These are phyloP conservation scores for Lateolabrax maculatus DNA, from an alignment of 2,797 vertebrate genomes.

Conservation along the genomic window DNA sequence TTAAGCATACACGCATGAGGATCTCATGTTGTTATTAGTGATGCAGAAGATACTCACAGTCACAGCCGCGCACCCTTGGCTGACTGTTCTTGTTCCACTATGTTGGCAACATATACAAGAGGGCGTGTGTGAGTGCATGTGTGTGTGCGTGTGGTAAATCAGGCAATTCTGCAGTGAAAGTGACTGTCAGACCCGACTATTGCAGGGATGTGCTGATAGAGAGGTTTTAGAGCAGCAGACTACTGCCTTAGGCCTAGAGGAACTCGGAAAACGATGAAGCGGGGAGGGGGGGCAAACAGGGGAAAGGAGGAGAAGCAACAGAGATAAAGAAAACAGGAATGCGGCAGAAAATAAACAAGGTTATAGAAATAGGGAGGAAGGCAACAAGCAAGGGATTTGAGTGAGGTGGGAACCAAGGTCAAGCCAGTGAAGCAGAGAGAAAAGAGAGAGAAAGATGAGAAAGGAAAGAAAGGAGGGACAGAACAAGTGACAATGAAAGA, in stretches of 20 bases:
- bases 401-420: conserved; percentile 81
- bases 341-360: conserved; percentile 82
- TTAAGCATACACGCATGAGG: conserved; percentile 48
- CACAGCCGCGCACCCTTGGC: conserved; percentile 27
- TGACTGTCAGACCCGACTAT: conserved; percentile 74
- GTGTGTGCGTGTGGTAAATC: conserved; percentile 59
- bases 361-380: conserved; percentile 67
- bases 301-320: conserved; percentile 74
- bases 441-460: conserved; percentile 44
- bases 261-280: conserved; percentile 43
- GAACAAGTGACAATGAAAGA: conserved; percentile 52
- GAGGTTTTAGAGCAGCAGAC: conserved; percentile 81
- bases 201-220: conserved; percentile 83
- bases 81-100: conserved; percentile 64
- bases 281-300: conserved; percentile 47
- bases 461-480: conserved; percentile 38
- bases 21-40: conserved; percentile 67
- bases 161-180: conserved; percentile 72
- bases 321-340: conserved; percentile 82
- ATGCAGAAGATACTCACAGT: conserved; percentile 57
- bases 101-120: conserved; percentile 52
- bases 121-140: conserved; percentile 35
- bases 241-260: conserved; percentile 73
- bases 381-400: conserved; percentile 69
- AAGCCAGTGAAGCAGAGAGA: conserved; percentile 68